Conservation (phyloP, 1,140 invertebrate species). For the Heliothis virescens region DNA sequence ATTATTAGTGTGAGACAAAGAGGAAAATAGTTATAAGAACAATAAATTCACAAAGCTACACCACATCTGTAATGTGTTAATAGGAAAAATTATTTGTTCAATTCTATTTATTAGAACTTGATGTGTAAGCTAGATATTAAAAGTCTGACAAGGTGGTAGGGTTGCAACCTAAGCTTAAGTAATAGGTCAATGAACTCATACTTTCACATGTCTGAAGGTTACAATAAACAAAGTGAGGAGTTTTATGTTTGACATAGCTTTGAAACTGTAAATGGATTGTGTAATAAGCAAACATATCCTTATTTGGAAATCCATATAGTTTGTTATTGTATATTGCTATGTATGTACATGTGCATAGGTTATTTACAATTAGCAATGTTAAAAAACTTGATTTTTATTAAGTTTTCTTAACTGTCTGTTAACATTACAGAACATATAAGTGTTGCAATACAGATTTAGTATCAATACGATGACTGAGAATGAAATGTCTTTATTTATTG, state of each 20-base stretch:
- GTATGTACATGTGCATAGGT: too few relatives aligned
- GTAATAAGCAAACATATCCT: background rate
- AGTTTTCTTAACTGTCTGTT: too few relatives aligned
- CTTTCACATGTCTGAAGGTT: slow-evolving; percentile 55
- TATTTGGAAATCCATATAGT: too few relatives aligned
- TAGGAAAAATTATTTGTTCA: slow-evolving; percentile 12
- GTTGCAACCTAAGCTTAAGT: slow-evolving; percentile 50
- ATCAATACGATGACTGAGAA: too few relatives aligned
- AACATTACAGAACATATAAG: too few relatives aligned
- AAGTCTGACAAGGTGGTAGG: slow-evolving; percentile 29
- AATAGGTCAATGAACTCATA: slow-evolving; percentile 55
- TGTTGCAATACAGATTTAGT: too few relatives aligned
- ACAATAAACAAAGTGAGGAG: slow-evolving; percentile 48
- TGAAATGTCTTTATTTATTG: too few relatives aligned
- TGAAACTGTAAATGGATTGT: slow-evolving; percentile 13
- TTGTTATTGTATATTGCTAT: too few relatives aligned
- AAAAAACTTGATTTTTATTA: too few relatives aligned
- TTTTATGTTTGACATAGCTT: slow-evolving; percentile 38
- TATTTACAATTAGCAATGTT: too few relatives aligned
- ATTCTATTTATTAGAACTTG: background rate
- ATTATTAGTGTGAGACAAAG: slow-evolving; percentile 38
- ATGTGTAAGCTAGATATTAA: slow-evolving; percentile 46
- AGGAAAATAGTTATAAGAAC: slow-evolving; percentile 41
- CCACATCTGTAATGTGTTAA: background rate
- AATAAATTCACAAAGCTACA: slow-evolving; percentile 29